Percentiles rank a stretch among this genome's conserved stretches.
Conservation (phyloP, 2,888 invertebrate genomes). For the Oegoconia quadripuncta region DNA sequence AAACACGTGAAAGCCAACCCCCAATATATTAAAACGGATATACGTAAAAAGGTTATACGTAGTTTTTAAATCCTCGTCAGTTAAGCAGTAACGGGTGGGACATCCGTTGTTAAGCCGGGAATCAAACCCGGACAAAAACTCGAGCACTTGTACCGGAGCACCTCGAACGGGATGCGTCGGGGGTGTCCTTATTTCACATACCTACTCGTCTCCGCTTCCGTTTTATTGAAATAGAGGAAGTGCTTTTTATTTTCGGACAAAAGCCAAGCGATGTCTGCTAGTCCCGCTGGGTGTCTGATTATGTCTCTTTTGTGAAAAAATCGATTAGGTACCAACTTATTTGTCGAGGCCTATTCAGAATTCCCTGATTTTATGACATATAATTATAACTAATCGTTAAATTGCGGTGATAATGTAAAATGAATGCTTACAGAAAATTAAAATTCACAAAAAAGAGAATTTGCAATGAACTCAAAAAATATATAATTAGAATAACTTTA, state of each 20-base stretch:
- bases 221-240: conserved; percentile 49
- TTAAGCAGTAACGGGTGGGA: conserved; percentile 12
- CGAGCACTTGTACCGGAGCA: conserved; percentile 54
- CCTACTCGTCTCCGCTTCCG: conserved; percentile 49
- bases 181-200: conserved; percentile 44
- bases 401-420: too few species aligned
- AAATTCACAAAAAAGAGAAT: too few species aligned
- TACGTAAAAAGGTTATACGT: conserved; percentile 2
- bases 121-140: conserved; percentile 41
- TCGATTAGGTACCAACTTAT: too few species aligned
- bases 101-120: conserved; percentile 35
- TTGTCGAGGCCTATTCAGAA: too few species aligned
- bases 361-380: too few species aligned
- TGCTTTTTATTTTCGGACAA: conserved; percentile 1
- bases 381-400: too few species aligned
- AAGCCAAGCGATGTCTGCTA: not conserved
- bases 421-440: too few species aligned
- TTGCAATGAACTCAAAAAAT: too few species aligned
- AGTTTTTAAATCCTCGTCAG: not conserved
- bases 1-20: not conserved
- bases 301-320: too few species aligned
- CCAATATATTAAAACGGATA: conserved; percentile 8
- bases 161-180: conserved; percentile 41
- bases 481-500: too few species aligned
- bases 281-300: too few species aligned